phyloP scores from a whole-genome alignment of 2,888 invertebrate genomes.

The Athrips mouffetella region DNA sequence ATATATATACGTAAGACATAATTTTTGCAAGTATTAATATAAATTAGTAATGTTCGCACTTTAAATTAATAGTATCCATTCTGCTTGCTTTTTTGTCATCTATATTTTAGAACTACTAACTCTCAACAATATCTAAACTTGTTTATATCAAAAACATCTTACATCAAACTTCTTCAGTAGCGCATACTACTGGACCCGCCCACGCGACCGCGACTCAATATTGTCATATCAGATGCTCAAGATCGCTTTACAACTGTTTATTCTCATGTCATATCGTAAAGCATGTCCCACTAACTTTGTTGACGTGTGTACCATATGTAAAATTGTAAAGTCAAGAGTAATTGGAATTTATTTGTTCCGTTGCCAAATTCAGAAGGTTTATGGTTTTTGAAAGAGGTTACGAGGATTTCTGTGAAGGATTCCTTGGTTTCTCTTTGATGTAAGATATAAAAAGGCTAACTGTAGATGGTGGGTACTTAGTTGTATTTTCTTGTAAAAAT shows the following conservation, averaged over 20 bases:
- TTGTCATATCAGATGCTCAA: slow-evolving; percentile 38
- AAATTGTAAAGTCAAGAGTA: slow-evolving; percentile 7
- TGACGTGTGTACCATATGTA: not conserved
- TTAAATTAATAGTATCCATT: not conserved
- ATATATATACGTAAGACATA: too few species aligned
- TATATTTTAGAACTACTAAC: too few species aligned
- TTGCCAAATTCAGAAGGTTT: not conserved
- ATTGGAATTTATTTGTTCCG: slow-evolving; percentile 16
- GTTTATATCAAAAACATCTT: not conserved
- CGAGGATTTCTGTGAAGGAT: too few species aligned
- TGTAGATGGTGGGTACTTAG: too few species aligned
- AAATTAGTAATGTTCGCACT: not conserved
- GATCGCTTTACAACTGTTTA: slow-evolving; percentile 51
- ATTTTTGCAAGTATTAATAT: too few species aligned
- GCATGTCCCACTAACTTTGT: not conserved
- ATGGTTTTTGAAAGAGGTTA: not conserved
- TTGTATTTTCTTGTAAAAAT: too few species aligned
- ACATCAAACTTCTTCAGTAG: slow-evolving; percentile 9
- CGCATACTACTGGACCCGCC: slow-evolving; percentile 38
- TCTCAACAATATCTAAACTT: not conserved
- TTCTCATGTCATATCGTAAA: slow-evolving; percentile 44
- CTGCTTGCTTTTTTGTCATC: too few species aligned
- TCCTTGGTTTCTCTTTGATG: too few species aligned
- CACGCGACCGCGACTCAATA: slow-evolving; percentile 39
- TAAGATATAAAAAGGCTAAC: too few species aligned